Base-by-base conservation (phyloP, 2,113 vertebrate species). In the Periophthalmus modestus region DNA sequence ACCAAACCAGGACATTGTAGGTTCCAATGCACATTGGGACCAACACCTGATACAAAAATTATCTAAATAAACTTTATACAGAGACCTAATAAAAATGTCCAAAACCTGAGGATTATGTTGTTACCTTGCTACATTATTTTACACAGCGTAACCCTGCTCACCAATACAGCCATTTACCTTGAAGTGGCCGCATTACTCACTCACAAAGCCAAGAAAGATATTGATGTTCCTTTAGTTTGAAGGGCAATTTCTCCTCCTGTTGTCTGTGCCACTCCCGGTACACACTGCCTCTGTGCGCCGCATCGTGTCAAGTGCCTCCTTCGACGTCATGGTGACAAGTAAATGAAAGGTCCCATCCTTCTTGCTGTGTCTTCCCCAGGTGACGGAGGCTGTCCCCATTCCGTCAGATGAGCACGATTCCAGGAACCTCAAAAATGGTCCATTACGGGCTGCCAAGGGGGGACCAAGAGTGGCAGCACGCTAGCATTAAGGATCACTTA, bases 401-500 rank as follows among this genome's bases (percentile, higher is more conserved):
- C 92, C 88, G 86, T 94, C 93, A 94, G 78, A 86, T 54, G 66
- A 90, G 87, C 85, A 79, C 89, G 88, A 86, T 73, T 83, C 83
- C 24, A 83, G 89, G 89, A 92, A 86, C 80, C 85, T 91, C 89
- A 87, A 88, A 93, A 90, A 89, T 69, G 82, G 85, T 91, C 92
- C 91, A 93, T 94, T 93, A 94, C 79, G 80, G 88, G 86, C 87
- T 87, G 89, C 86, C 92, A 70, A 28, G 84, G 70, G 89, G 57
- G 90, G 86, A 92, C 82, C 69, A 79, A 69, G 89, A 24, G 90
- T 85, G 92, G 82, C 71, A 13, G 77, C 85, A 91, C 85, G 89
- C 83, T 59, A 78, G 91, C 91, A 93, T 93, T 93, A 93, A 84
- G 89, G 93, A 91, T 92, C 87, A 73, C 85, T 93, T 93, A 88